Evolutionary conservation across 2,797 vertebrate species (phyloP), one percentile per base, ranked within the genome.

Genomic region (Cheirogaleus major): DNA sequence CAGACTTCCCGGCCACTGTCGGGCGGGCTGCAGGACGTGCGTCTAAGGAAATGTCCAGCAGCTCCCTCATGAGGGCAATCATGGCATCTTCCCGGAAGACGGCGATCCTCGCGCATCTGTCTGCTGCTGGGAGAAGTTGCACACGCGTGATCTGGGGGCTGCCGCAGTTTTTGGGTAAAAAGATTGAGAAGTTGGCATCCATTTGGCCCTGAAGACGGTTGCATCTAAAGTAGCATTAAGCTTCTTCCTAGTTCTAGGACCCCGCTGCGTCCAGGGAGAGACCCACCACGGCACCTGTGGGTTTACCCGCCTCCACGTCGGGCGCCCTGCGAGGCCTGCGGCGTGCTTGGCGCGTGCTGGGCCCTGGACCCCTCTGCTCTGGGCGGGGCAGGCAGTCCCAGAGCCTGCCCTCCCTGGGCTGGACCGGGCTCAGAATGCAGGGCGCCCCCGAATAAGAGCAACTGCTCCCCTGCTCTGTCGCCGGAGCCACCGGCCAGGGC

Each of bases 351-450:
- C 4, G 7, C 7, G 27, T 27, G 7, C n/a, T 5, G 38, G 32
- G 35, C n/a, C 27, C 0, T 25, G 17, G 18, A 38, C 5, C 18
- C 50, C 18, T 67, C 48, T 72, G 63, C 69, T 69, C 17, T 7
- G 1, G 38, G 3, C 0, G 1, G 69, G 72, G 72, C 0, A 0
- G 50, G 1, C 7, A 4, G 15, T 30, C 30, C 52, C 30, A 0
- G 20, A 41, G 70, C n/a, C 48, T 9, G 22, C 61, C 8, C 76
- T 86, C 63, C 59, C 25, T 3, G 67, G n/a, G 38, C 57, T 48
- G 1, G 17, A 23, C 32, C 35, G 4, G 0, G n/a, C 43, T 35
- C 81, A 38, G 89, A 38, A 38, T 3, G 1, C 67, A 52, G 65
- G 35, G 84, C 50, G 78, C 57, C 79, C n/a, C 20, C 32, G 92